A percentile compares a stretch with the other conserved stretches of the same genome.
These are phyloP conservation scores for Reinhardtius hippoglossoides DNA, from an alignment of 2,113 vertebrate species.

Conservation along the genomic window DNA sequence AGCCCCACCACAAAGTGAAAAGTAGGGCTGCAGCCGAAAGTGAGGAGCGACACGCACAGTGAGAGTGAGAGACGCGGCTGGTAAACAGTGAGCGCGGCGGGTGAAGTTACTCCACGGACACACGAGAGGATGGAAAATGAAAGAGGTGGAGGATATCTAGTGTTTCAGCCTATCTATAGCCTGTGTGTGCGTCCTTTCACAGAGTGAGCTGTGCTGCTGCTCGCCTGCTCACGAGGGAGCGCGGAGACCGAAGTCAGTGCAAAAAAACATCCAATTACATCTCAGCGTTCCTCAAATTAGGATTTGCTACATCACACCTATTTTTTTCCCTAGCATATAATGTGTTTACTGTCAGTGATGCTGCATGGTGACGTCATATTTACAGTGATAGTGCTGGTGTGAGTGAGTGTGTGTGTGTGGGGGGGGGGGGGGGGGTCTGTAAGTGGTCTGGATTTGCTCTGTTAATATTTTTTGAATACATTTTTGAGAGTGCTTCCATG, in stretches of 20 bases:
- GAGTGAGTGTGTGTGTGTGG: not conserved
- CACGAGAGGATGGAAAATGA: not conserved
- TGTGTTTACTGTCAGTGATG: not conserved
- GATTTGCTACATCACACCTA: too few relatives aligned
- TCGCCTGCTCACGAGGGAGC: conserved; percentile 21
- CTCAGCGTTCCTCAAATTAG: not conserved
- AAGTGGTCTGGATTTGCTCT: conserved; percentile 15
- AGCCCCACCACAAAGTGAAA: conserved; percentile 33
- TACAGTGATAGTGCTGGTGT: not conserved
- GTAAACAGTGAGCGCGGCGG: conserved; percentile 40
- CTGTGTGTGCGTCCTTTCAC: not conserved
- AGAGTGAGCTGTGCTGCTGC: not conserved
- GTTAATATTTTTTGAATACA: conserved; percentile 61
- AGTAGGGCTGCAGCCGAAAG: conserved; percentile 38
- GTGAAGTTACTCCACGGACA: conserved; percentile 58
- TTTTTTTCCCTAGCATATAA: not conserved
- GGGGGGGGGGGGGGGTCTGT: not conserved
- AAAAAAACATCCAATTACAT: not conserved
- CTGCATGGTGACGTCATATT: conserved; percentile 18
- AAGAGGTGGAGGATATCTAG: not conserved
- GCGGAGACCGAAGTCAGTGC: not conserved
- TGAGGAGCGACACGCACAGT: conserved; percentile 19
- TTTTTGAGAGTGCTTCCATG: conserved; percentile 20
- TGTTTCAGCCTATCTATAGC: conserved; percentile 22
- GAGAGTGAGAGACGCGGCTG: not conserved